Conservation (phyloP, 1,140 invertebrate species). For the Pomacea maculata region DNA sequence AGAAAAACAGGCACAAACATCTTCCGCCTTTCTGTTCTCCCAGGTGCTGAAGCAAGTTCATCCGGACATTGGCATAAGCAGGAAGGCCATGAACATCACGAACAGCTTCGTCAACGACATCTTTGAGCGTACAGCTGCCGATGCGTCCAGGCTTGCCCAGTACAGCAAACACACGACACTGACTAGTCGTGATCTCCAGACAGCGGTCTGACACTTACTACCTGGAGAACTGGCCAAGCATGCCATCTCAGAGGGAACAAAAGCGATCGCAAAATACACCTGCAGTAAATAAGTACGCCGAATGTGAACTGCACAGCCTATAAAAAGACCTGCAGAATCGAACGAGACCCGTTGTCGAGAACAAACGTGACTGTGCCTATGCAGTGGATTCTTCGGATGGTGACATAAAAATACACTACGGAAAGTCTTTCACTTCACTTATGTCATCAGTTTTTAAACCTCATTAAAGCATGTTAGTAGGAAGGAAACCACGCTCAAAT, state of each 20-base stretch:
- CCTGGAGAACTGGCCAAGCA: slow-evolving; percentile 75
- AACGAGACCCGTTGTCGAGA: neutral
- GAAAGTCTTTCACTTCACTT: neutral
- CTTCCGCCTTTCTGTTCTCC: too few relatives aligned
- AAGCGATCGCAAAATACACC: slow-evolving; percentile 72
- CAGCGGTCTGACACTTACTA: slow-evolving; percentile 71
- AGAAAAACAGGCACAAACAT: too few relatives aligned
- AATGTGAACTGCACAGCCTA: neutral
- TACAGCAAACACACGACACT: slow-evolving; percentile 66
- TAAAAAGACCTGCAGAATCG: neutral
- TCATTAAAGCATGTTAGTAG: neutral
- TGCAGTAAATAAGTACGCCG: slow-evolving; percentile 66
- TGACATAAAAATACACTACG: neutral
- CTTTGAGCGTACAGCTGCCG: slow-evolving; percentile 65
- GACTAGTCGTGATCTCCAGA: slow-evolving; percentile 72
- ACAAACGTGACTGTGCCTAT: too few relatives aligned
- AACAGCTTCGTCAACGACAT: slow-evolving; percentile 67
- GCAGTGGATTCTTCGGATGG: neutral
- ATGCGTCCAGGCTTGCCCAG: slow-evolving; percentile 58
- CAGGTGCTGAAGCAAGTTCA: slow-evolving; percentile 4
- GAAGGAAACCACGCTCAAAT: too few relatives aligned
- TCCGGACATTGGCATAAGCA: slow-evolving; percentile 74
- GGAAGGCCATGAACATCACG: slow-evolving; percentile 63
- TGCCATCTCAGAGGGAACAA: slow-evolving; percentile 72
- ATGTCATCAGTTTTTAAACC: neutral